phyloP scores from a whole-genome alignment of 2,888 invertebrate species.

The Thelaira solivaga region DNA sequence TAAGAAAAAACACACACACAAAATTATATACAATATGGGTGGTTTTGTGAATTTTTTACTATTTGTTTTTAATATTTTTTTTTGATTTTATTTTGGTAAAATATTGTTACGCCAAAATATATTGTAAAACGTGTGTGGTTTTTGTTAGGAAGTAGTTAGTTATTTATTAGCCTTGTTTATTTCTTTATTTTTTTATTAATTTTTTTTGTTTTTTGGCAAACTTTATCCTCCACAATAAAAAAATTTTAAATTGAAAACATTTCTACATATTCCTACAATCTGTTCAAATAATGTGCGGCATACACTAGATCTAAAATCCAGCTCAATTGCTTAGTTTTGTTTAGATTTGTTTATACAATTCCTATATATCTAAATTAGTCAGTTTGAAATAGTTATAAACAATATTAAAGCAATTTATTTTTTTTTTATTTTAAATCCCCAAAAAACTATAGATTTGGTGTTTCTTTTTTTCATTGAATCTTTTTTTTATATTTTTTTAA shows the following conservation, averaged over 20 bases:
- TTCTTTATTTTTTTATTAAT: neutral
- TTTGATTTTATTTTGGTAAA: conserved; percentile 27
- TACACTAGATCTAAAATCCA: no score
- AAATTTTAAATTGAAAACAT: neutral
- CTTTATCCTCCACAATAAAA: conserved; percentile 41
- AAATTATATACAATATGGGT: conserved; percentile 51
- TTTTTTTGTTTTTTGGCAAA: neutral
- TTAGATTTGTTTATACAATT: conserved; percentile 19
- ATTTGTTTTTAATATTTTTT: conserved; percentile 3
- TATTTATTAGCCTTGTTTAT: conserved; percentile 33
- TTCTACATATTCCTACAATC: neutral
- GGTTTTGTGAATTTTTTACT: conserved; percentile 19
- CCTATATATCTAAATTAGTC: conserved; percentile 59
- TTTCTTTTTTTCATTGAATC: conserved; percentile 9
- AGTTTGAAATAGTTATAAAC: conserved; percentile 48
- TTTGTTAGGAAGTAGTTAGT: conserved; percentile 55
- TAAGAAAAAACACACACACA: conserved; percentile 27
- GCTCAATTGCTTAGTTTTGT: neutral
- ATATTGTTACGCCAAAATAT: conserved; percentile 40
- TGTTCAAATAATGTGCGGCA: neutral
- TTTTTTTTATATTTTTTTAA: conserved; percentile 15
- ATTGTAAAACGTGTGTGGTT: conserved; percentile 59
- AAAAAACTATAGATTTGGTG: conserved; percentile 16
- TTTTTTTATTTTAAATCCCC: conserved; percentile 39
- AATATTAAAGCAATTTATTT: conserved; percentile 47